These are phyloP conservation scores for Nemapogon koenigi DNA, from an alignment of 2,888 invertebrate species.

Conservation along the genomic window DNA sequence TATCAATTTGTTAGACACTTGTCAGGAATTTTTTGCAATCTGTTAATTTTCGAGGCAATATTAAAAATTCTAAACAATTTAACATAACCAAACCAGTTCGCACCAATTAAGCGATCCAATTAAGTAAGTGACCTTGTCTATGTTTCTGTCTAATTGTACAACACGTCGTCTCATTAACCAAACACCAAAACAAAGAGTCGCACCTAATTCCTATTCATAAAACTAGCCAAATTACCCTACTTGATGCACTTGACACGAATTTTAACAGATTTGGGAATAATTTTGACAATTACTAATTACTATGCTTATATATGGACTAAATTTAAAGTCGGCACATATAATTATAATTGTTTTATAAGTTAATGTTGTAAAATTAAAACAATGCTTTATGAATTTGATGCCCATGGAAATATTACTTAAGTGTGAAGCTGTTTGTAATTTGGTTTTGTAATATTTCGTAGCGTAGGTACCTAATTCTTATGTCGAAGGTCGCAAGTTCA, in stretches of 20 bases:
- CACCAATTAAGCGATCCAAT: conserved; percentile 28
- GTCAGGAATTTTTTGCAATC: no score
- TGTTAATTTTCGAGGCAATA: not conserved
- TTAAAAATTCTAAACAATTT: not conserved
- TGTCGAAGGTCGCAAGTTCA: no score
- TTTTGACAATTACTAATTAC: conserved; percentile 19
- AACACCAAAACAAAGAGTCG: conserved; percentile 28
- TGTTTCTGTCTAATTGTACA: conserved; percentile 31
- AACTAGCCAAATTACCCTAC: conserved; percentile 29
- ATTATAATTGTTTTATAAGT: no score
- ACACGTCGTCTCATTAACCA: conserved; percentile 24
- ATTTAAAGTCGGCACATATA: no score
- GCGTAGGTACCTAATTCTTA: no score
- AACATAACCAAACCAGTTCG: conserved; percentile 21
- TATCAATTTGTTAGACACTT: no score
- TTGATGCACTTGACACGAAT: conserved; percentile 56
- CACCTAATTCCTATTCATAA: conserved; percentile 36
- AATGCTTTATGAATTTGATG: no score
- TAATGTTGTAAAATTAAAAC: no score
- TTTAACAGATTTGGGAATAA: conserved; percentile 37
- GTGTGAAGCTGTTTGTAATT: no score
- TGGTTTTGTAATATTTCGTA: no score
- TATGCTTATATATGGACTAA: no score
- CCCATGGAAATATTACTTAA: no score
- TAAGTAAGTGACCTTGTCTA: conserved; percentile 38